These are phyloP conservation scores for Eublepharis macularius DNA, from an alignment of 2,113 vertebrate genomes.

Conservation along the genomic window DNA sequence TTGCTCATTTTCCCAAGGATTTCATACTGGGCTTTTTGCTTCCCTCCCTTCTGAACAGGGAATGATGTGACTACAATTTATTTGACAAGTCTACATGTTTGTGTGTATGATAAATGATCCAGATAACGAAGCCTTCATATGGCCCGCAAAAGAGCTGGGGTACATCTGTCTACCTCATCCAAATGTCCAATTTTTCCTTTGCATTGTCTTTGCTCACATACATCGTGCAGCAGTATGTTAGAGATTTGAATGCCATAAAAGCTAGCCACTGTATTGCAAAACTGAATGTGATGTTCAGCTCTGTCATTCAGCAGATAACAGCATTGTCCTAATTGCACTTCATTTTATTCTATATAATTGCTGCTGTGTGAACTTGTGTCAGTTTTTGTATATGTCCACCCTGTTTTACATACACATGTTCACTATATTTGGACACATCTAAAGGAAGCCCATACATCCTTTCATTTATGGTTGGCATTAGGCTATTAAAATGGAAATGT, in stretches of 20 bases:
- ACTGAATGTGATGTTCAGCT: conserved; percentile 41
- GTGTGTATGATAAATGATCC: not conserved
- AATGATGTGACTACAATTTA: not conserved
- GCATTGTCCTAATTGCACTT: conserved; percentile 55
- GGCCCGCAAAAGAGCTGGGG: not conserved
- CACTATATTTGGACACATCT: conserved; percentile 69
- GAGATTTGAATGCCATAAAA: conserved; percentile 39
- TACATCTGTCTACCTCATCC: not conserved
- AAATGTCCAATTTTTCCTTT: not conserved
- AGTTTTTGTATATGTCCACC: conserved; percentile 67
- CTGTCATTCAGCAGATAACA: conserved; percentile 48
- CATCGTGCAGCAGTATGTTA: conserved; percentile 22
- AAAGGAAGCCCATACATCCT: conserved; percentile 67
- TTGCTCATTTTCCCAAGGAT: not conserved
- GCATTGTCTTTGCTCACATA: conserved; percentile 19
- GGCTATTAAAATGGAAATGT: conserved; percentile 71
- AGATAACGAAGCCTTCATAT: not conserved
- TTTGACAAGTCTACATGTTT: not conserved
- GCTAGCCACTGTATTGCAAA: conserved; percentile 43
- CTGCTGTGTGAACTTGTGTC: conserved; percentile 55
- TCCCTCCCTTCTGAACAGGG: not conserved
- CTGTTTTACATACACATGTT: conserved; percentile 63
- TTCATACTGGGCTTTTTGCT: not conserved
- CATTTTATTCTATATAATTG: conserved; percentile 54
- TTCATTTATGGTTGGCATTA: conserved; percentile 65